phyloP scores from a whole-genome alignment of 2,888 invertebrate genomes.

The Oegoconia quadripuncta region DNA sequence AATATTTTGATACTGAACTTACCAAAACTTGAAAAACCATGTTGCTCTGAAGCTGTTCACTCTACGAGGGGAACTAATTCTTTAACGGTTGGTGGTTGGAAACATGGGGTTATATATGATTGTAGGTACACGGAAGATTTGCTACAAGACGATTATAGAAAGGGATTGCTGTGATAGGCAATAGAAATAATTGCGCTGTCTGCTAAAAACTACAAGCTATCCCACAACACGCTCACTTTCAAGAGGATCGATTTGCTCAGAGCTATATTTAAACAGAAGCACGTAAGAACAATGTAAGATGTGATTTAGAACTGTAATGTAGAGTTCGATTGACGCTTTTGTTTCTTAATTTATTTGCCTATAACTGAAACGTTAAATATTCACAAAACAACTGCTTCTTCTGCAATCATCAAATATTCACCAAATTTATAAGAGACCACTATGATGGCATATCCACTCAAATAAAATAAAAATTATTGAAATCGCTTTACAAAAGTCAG shows the following conservation, averaged over 20 bases:
- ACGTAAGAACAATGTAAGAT: too few relatives aligned
- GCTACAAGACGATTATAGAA: conserved; percentile 38
- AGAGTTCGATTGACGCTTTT: too few relatives aligned
- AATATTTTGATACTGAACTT: conserved; percentile 24
- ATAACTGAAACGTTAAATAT: too few relatives aligned
- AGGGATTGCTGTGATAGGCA: conserved; percentile 45
- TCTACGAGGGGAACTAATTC: conserved; percentile 30
- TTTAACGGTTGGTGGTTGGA: conserved; percentile 36
- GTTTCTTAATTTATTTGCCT: too few relatives aligned
- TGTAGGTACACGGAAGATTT: conserved; percentile 57
- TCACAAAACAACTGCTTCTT: too few relatives aligned
- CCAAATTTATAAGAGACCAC: too few relatives aligned
- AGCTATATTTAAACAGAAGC: too few relatives aligned
- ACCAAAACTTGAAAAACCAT: conserved; percentile 56
- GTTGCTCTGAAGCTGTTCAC: conserved; percentile 22
- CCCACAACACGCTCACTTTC: conserved; percentile 32
- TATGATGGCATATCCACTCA: too few relatives aligned
- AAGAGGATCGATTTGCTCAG: conserved; percentile 9
- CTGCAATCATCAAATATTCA: too few relatives aligned
- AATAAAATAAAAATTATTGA: too few relatives aligned
- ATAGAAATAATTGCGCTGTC: conserved; percentile 26
- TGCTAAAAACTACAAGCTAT: conserved; percentile 29
- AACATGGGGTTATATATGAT: conserved; percentile 54
- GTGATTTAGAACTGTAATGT: too few relatives aligned
- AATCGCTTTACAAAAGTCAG: too few relatives aligned